A percentile compares a stretch with the other conserved stretches of the same genome.
These are phyloP conservation scores for Ptyas mucosa DNA, from an alignment of 2,113 vertebrate species.

Conservation along the genomic window DNA sequence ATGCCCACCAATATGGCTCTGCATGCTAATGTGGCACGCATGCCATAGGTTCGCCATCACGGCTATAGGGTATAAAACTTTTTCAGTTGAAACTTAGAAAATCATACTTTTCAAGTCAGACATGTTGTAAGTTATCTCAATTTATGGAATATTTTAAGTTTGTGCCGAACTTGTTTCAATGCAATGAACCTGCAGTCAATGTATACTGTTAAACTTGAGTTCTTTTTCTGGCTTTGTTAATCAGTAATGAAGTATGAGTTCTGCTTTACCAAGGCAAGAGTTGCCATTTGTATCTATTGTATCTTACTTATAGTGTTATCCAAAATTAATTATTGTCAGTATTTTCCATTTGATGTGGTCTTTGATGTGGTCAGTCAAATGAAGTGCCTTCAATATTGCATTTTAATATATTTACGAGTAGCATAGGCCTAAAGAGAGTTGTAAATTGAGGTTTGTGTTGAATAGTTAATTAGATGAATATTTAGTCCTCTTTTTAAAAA, in stretches of 20 bases:
- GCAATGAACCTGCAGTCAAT: not conserved
- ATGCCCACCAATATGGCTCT: too few relatives aligned
- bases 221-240: not conserved
- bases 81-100: not conserved
- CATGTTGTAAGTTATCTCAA: not conserved
- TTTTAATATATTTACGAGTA: not conserved
- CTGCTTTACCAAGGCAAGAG: not conserved
- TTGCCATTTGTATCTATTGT: not conserved
- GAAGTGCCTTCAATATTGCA: not conserved
- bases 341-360: constrained; percentile 37
- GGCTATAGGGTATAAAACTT: not conserved
- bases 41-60: too few relatives aligned
- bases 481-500: not conserved
- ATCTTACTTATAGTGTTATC: not conserved
- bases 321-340: not conserved
- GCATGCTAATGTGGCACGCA: too few relatives aligned
- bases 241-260: not conserved
- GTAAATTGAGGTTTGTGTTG: not conserved
- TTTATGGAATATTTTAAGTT: not conserved
- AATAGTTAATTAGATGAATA: not conserved
- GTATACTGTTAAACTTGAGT: not conserved
- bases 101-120: not conserved
- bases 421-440: not conserved
- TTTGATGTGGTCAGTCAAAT: constrained; percentile 28
- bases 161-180: not conserved